Base-by-base conservation (phyloP, 2,797 vertebrate genomes). In the Threskiornis aethiopicus region DNA sequence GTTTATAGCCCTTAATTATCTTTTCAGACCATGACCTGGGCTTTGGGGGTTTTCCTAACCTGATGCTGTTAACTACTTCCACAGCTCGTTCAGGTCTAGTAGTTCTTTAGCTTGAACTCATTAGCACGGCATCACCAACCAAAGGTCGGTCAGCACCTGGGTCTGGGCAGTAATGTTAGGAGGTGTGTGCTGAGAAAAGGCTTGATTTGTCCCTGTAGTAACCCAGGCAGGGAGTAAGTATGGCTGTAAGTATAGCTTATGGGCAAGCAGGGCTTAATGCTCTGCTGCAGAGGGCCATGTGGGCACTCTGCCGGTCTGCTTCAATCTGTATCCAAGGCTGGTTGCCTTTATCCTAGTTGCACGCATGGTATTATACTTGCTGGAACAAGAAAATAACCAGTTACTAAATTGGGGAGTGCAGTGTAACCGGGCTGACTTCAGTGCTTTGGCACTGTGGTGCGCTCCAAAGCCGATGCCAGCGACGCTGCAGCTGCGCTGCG, bases 341-440 rank as follows among this genome's bases (percentile, higher is more conserved):
- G 26, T 21, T 58, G 67, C 47, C 41, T 81, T 39, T 42, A 26
- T 73, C 29, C 29, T 42, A 9, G 29, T 4, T 66, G 24, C 57
- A 26, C 3, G 1, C 1, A 0, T 19, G 37, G 37, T 17, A 2
- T 29, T 62, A 9, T 20, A 13, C 75, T 52, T 1, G 0, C 16
- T 37, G 55, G 62, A 70, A 31, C 66, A 41, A 20, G 62, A 46
- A 61, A 54, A 47, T 19, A 42, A 2, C 52, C 62, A 13, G 39
- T 41, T 69, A 8, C 33, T 49, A 6, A 49, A 16, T 4, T 24
- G 49, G 31, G 31, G 41, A 42, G 49, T 2, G 12, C 31, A 13
- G 59, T 26, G 39, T 59, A 7, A 57, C 57, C 61, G 81, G 64
- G 62, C 64, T 94, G 88, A 51, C 42, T 55, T 51, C 33, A 11